Evolutionary conservation across 2,113 vertebrate genomes (phyloP).

Genomic region (Sprattus sprattus): DNA sequence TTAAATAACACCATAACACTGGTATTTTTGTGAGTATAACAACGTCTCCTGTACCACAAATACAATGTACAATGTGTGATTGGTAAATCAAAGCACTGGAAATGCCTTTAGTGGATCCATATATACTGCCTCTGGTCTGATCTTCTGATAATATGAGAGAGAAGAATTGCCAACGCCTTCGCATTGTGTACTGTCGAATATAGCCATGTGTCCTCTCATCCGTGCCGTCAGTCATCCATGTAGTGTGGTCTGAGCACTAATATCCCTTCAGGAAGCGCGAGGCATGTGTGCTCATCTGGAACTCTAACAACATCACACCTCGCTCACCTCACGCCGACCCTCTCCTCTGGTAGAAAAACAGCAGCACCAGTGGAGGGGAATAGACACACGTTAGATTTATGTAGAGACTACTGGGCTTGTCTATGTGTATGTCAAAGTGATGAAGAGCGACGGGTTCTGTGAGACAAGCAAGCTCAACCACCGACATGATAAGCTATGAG

Average conservation of each 20-base stretch:
- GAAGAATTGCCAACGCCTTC: neutral
- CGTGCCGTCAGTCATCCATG: neutral
- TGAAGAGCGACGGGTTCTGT: neutral
- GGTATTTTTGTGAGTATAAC: neutral
- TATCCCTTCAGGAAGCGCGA: neutral
- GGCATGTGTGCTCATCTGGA: constrained; percentile 11
- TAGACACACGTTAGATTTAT: neutral
- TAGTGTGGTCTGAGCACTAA: neutral
- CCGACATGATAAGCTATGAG: neutral
- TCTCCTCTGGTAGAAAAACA: neutral
- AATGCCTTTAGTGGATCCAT: neutral
- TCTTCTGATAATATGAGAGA: neutral
- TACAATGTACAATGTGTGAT: neutral
- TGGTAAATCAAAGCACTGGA: neutral
- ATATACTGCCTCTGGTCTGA: neutral
- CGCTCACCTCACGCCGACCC: neutral
- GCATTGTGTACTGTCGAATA: neutral
- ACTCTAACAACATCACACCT: constrained; percentile 2
- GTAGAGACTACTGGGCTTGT: neutral
- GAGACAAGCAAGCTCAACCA: neutral
- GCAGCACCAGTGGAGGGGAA: neutral
- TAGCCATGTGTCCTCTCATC: neutral
- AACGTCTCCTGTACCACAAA: neutral
- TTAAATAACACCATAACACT: neutral
- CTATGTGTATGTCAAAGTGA: neutral